Evolutionary conservation across 2,888 invertebrate genomes (phyloP).

Genomic region (Stenoptilia bipunctidactyla): DNA sequence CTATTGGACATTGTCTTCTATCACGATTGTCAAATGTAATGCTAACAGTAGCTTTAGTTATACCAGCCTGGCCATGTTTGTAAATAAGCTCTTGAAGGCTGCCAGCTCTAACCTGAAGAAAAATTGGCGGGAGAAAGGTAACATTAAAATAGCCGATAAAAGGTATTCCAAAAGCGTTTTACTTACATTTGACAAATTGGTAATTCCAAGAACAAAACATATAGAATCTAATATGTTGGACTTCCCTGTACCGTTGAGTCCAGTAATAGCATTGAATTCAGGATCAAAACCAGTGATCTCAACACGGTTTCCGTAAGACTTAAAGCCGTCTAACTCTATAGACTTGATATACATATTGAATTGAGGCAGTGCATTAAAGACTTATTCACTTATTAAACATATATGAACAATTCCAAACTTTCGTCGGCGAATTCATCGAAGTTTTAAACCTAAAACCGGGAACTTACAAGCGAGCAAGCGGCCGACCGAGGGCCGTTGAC

Average conservation of each 20-base stretch:
- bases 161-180: slow-evolving; percentile 7
- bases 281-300: slow-evolving; percentile 94
- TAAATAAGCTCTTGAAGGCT: slow-evolving; percentile 96
- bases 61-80: slow-evolving; percentile 96
- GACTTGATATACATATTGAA: slow-evolving; percentile 90
- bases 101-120: slow-evolving; percentile 84
- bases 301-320: slow-evolving; percentile 95
- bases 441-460: too few species aligned
- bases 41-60: slow-evolving; percentile 95
- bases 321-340: slow-evolving; percentile 95
- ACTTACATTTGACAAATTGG: slow-evolving; percentile 89
- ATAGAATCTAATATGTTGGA: slow-evolving; percentile 98
- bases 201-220: slow-evolving; percentile 97
- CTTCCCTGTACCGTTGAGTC: slow-evolving; percentile 97
- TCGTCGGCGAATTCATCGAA: too few species aligned
- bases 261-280: slow-evolving; percentile 98
- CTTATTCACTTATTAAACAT: too few species aligned
- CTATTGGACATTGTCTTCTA: slow-evolving; percentile 84
- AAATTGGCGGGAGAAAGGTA: slow-evolving; percentile 23
- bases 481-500: too few species aligned
- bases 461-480: too few species aligned
- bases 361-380: neutral
- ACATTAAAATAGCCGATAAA: neutral
- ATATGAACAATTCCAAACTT: too few species aligned
- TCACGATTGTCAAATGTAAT: slow-evolving; percentile 95